A percentile compares a stretch with the other conserved stretches of the same genome.
These are phyloP conservation scores for Dasypogon diadema DNA, from an alignment of 2,888 invertebrate species.

Conservation along the genomic window DNA sequence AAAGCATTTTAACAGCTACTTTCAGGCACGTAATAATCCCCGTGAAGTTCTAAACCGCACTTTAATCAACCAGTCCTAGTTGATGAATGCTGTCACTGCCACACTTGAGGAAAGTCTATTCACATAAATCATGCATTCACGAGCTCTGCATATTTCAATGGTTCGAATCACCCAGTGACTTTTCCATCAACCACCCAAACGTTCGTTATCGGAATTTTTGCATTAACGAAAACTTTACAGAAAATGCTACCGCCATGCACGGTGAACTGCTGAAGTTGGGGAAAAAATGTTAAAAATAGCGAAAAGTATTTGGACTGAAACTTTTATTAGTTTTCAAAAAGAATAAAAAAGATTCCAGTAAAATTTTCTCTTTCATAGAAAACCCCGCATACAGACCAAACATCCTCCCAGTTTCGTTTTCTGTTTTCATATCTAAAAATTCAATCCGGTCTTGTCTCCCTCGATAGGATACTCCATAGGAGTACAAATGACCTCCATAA, in stretches of 20 bases:
- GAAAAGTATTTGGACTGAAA: neutral
- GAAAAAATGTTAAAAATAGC: neutral
- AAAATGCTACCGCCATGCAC: neutral
- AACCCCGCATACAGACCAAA: too few relatives aligned
- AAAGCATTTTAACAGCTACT: neutral
- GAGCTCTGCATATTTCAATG: neutral
- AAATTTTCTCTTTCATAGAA: neutral
- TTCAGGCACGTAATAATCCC: neutral
- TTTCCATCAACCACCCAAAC: neutral
- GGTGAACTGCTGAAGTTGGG: neutral
- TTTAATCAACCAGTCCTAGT: neutral
- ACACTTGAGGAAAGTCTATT: neutral
- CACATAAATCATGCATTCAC: neutral
- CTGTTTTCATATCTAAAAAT: neutral
- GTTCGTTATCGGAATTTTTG: neutral
- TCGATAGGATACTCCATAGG: neutral
- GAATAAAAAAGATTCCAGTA: neutral
- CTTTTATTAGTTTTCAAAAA: neutral
- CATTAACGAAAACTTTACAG: neutral
- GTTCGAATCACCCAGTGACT: neutral
- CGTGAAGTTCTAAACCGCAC: neutral
- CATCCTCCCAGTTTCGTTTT: neutral
- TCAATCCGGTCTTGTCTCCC: neutral
- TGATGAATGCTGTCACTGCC: neutral
- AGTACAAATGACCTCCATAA: neutral